Evolutionary conservation across 2,797 vertebrate genomes (phyloP).

Genomic region (Buceros bicornis): DNA sequence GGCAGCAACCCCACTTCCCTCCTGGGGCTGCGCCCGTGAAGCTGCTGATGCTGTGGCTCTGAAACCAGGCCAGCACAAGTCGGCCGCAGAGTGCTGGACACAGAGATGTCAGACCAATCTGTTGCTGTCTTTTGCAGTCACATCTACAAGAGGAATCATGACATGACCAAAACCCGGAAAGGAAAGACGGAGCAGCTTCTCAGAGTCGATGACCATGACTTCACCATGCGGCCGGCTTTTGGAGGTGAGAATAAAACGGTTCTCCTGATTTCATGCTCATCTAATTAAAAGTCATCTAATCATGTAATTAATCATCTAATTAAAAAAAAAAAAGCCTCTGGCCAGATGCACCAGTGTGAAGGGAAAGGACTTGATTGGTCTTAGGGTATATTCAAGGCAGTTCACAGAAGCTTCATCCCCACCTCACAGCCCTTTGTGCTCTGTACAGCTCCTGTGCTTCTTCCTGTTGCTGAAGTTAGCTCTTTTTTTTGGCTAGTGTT

Average conservation of each 20-base stretch:
- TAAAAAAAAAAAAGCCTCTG: neutral
- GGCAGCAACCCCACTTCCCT: neutral
- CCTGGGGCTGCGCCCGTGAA: neutral
- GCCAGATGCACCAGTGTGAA: neutral
- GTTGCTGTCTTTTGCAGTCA: conserved; percentile 80
- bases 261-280: neutral
- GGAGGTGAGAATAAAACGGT: conserved; percentile 83
- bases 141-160: conserved; percentile 86
- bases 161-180: conserved; percentile 86
- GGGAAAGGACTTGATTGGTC: neutral
- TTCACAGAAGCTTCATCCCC: neutral
- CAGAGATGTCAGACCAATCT: fast-evolving
- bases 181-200: conserved; percentile 90
- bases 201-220: conserved; percentile 92
- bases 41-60: fast-evolving
- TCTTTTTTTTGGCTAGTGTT: neutral
- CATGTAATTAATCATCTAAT: neutral
- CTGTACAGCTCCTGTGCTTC: neutral
- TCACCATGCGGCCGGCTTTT: conserved; percentile 94
- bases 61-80: fast-evolving
- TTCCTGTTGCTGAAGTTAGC: neutral
- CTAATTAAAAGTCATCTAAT: neutral
- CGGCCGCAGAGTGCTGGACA: fast-evolving
- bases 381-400: neutral
- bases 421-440: neutral